Evolutionary conservation across 1,140 invertebrate genomes (phyloP).

Genomic region (Chymomyza costata): DNA sequence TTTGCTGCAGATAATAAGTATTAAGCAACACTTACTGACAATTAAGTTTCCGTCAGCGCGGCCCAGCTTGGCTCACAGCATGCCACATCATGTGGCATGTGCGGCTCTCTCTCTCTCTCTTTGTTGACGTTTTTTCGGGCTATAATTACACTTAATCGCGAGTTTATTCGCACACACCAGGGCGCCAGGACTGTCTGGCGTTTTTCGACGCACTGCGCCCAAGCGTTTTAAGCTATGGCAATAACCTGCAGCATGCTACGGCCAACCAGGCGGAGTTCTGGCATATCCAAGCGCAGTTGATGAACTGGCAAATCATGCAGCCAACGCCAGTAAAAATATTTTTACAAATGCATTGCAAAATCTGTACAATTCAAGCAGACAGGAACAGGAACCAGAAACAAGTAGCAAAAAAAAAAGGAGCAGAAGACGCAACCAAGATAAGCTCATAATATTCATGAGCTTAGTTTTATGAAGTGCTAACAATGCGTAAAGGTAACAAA

Average conservation of each 20-base stretch:
- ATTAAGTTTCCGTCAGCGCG: conserved; percentile 45
- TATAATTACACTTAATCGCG: conserved; percentile 68
- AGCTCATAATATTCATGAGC: conserved; percentile 65
- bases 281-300: neutral
- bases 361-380: conserved; percentile 34
- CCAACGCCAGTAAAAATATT: no score
- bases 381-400: neutral
- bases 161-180: conserved; percentile 52
- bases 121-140: conserved; percentile 69
- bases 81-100: conserved; percentile 10
- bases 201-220: neutral
- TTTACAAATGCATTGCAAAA: conserved; percentile 38
- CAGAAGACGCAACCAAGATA: conserved; percentile 29
- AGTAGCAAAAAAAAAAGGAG: neutral
- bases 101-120: conserved; percentile 20
- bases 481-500: conserved; percentile 64
- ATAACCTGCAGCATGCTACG: conserved; percentile 48
- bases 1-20: conserved; percentile 59
- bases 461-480: conserved; percentile 70
- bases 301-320: neutral
- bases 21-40: conserved; percentile 72
- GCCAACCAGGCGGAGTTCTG: conserved; percentile 3
- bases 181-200: no score
- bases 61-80: no score
- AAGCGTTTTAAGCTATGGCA: conserved; percentile 45